Base-by-base conservation (phyloP, 2,113 vertebrate species). In the Paradisaea rubra region DNA sequence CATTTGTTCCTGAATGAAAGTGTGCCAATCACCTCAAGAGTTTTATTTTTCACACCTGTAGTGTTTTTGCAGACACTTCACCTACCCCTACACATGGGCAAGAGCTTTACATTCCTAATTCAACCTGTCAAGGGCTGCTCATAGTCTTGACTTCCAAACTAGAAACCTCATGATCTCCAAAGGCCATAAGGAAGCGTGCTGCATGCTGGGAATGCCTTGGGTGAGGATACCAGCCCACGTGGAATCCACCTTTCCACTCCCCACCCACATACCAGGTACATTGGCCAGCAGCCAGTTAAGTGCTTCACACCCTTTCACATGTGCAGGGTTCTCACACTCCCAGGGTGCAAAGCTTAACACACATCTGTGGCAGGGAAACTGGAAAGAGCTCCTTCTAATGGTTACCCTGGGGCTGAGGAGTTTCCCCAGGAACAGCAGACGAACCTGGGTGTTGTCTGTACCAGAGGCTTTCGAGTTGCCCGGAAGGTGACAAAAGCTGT, bases 371-470 rank as follows among this genome's bases (percentile, higher is more conserved):
- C 15, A 31, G 18, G 1, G 4, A 31, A 68, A 47, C 24, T 8
- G 44, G 28, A 30, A 74, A 41, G 35, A 9, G 24, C 33, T 70
- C 24, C 49, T 19, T 15, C 45, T 6, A 30, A 25, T 2, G 28
- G 44, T 19, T n/a, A 15, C 57, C 50, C 73, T 8, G 13, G 25
- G 56, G 65, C 27, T 20, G 27, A 28, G 50, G 65, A 39, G 24
- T 3, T 31, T 39, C 7, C n/a, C 17, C 35, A 17, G 52, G 14
- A 50, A n/a, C 1, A 8, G 0, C 1, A 20, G 23, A 72, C 97
- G 41, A 91, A 99, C 99, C 99, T 99, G 39, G 99, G 99, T 0
- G 99, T 99, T 63, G 99, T 99, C 97, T 99, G 99, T 41, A 98
- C 97, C 68, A 99, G 97, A 2, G 99, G 99, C 91, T 99, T 99